These are phyloP conservation scores for Pangasianodon hypophthalmus DNA, from an alignment of 2,113 vertebrate species.

Conservation along the genomic window DNA sequence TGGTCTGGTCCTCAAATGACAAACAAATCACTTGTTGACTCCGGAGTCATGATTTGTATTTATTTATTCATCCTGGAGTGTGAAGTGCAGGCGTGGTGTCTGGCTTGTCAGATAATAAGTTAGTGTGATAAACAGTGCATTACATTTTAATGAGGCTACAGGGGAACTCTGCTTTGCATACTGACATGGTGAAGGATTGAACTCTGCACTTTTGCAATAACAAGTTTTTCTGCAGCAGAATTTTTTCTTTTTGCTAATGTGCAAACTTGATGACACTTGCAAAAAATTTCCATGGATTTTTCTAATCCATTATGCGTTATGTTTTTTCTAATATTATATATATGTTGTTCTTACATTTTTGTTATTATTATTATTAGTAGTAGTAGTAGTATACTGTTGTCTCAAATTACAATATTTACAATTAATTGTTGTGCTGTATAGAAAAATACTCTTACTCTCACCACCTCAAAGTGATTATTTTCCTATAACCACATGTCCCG, in stretches of 20 bases:
- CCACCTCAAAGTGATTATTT: not conserved
- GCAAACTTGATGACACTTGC: not conserved
- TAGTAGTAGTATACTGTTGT: not conserved
- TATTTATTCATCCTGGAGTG: slow-evolving; percentile 32
- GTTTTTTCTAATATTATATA: not conserved
- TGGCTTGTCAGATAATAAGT: slow-evolving; percentile 48
- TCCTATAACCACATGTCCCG: not conserved
- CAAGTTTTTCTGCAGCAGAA: not conserved
- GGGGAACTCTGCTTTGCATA: slow-evolving; percentile 50
- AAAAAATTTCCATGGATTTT: not conserved
- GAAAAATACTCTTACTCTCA: not conserved
- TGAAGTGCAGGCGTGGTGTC: slow-evolving; percentile 42
- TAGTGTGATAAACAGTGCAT: slow-evolving; percentile 55
- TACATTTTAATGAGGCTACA: slow-evolving; percentile 62
- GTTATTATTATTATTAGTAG: not conserved
- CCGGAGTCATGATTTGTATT: slow-evolving; percentile 34
- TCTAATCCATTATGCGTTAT: not conserved
- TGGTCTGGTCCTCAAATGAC: not conserved
- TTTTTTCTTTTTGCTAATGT: not conserved
- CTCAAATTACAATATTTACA: no score
- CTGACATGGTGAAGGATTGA: slow-evolving; percentile 45
- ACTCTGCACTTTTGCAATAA: slow-evolving; percentile 13
- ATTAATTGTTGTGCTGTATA: not conserved
- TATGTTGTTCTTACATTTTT: not conserved
- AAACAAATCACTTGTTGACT: slow-evolving; percentile 44